These are phyloP conservation scores for Rhinolophus sinicus DNA, from an alignment of 2,113 vertebrate genomes.

Conservation along the genomic window DNA sequence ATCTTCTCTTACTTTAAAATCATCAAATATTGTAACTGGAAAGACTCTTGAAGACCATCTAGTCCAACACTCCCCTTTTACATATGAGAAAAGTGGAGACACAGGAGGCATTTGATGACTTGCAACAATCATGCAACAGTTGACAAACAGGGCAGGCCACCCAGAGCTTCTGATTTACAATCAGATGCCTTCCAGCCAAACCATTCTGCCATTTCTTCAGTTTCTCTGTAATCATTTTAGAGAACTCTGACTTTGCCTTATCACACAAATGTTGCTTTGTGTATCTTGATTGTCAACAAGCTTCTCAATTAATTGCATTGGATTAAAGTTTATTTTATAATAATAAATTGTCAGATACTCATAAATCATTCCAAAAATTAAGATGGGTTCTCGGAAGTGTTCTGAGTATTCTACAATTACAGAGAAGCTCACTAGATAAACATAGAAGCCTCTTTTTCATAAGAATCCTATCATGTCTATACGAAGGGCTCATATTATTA, in stretches of 20 bases:
- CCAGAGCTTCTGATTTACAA: background rate
- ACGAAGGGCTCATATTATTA: background rate
- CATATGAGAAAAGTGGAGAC: background rate
- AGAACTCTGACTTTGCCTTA: constrained; percentile 3
- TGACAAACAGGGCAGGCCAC: background rate
- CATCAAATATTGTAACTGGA: background rate
- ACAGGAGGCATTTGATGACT: background rate
- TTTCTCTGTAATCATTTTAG: background rate
- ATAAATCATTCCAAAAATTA: constrained; percentile 36
- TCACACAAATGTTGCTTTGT: background rate
- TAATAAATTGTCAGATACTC: constrained; percentile 41
- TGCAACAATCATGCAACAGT: background rate
- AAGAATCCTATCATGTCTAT: background rate
- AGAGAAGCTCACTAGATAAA: constrained; percentile 9
- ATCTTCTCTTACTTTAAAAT: background rate
- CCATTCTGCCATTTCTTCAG: background rate
- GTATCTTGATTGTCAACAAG: constrained; percentile 18
- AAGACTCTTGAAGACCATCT: background rate
- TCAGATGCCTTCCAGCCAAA: background rate
- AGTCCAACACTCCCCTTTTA: background rate
- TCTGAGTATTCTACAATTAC: constrained; percentile 12
- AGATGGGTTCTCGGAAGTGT: constrained; percentile 13
- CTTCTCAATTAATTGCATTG: constrained; percentile 37
- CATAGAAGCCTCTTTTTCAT: background rate
- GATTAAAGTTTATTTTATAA: constrained; percentile 33